phyloP scores from a whole-genome alignment of 2,113 vertebrate species.

The Garra rufa region DNA sequence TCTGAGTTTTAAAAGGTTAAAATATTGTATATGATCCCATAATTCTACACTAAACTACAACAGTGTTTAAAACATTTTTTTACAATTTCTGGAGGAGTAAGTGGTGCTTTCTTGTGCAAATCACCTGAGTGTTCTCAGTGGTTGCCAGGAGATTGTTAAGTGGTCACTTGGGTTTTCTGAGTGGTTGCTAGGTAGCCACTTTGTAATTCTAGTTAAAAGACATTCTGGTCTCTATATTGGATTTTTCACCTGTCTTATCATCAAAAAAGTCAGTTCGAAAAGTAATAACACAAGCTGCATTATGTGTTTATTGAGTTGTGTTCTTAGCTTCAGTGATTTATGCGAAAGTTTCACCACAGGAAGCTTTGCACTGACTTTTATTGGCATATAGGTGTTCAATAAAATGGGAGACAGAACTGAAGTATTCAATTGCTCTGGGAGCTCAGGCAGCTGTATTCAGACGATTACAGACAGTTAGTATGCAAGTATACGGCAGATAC shows the following conservation, averaged over 20 bases:
- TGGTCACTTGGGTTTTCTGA: not conserved
- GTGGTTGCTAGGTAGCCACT: not conserved
- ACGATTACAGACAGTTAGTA: not conserved
- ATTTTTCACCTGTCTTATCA: not conserved
- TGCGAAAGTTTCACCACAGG: not conserved
- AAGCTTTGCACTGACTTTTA: conserved; percentile 1
- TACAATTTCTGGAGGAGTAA: not conserved
- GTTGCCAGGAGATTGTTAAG: not conserved
- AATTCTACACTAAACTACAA: not conserved
- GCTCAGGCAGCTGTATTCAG: not conserved
- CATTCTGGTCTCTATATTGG: not conserved
- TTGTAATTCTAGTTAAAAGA: not conserved
- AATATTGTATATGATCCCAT: not conserved
- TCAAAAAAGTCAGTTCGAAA: not conserved
- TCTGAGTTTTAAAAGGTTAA: not conserved
- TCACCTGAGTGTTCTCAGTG: not conserved
- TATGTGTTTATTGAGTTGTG: not conserved
- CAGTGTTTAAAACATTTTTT: not conserved
- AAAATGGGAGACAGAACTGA: not conserved
- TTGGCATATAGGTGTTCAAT: conserved; percentile 8
- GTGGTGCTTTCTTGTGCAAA: not conserved
- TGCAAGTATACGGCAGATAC: not conserved
- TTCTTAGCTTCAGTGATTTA: not conserved
- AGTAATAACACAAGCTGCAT: not conserved
- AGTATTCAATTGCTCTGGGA: not conserved